phyloP scores from a whole-genome alignment of 2,888 invertebrate species.

The Rhorus exstirpatorius region DNA sequence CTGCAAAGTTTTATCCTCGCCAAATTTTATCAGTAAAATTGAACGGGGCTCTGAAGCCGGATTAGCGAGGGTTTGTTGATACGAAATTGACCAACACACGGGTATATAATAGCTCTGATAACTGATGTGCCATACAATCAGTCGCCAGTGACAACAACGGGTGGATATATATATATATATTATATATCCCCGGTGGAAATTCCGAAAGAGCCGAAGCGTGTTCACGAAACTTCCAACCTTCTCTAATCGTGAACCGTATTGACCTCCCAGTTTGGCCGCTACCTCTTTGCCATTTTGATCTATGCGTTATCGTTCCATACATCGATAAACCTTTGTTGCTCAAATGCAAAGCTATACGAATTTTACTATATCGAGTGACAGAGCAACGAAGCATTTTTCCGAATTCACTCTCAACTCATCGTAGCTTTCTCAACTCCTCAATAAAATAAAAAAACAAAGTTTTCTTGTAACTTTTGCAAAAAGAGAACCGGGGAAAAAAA shows the following conservation, averaged over 20 bases:
- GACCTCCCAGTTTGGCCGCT: neutral
- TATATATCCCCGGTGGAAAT: conserved; percentile 25
- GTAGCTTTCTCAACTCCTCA: neutral
- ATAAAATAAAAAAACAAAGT: neutral
- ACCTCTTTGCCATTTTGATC: conserved; percentile 13
- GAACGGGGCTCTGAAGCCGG: conserved; percentile 13
- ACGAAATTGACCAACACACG: conserved; percentile 70
- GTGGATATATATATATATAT: no score
- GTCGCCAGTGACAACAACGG: neutral
- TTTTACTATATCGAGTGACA: neutral
- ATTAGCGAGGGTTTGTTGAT: conserved; percentile 40
- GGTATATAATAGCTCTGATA: conserved; percentile 69
- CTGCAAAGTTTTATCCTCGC: conserved; percentile 65
- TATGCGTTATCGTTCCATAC: conserved; percentile 12
- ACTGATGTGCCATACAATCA: conserved; percentile 63
- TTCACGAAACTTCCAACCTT: conserved; percentile 42
- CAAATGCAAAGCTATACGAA: no score
- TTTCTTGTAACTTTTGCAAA: neutral
- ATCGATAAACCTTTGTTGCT: conserved; percentile 21
- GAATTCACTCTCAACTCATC: neutral
- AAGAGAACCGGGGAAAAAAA: neutral
- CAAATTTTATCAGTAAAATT: conserved; percentile 61
- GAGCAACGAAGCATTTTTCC: neutral
- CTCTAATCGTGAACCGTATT: neutral
- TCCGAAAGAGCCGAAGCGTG: conserved; percentile 58